phyloP scores from a whole-genome alignment of 2,797 vertebrate genomes.

The Nannoperca australis region DNA sequence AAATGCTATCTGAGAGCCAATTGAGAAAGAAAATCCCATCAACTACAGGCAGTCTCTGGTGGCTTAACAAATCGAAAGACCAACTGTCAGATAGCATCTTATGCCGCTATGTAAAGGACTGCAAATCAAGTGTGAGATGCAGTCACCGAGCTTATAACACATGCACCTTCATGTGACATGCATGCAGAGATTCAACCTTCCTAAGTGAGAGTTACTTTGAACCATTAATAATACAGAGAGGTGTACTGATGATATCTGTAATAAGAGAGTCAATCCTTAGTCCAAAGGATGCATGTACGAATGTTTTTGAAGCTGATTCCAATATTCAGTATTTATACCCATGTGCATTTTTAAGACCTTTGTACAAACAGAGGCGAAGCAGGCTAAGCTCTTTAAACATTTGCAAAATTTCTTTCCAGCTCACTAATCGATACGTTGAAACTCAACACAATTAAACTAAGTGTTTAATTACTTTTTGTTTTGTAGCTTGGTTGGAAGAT shows the following conservation, averaged over 20 bases:
- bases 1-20: slow-evolving; percentile 43
- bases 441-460: background rate
- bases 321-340: background rate
- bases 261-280: background rate
- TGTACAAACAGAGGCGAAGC: background rate
- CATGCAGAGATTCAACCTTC: background rate
- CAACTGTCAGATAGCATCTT: slow-evolving; percentile 7
- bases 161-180: background rate
- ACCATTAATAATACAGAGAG: background rate
- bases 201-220: background rate
- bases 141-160: background rate
- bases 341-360: background rate
- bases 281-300: background rate
- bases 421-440: background rate
- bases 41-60: slow-evolving; percentile 24
- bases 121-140: background rate
- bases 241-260: background rate
- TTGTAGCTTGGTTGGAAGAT: background rate
- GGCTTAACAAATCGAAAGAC: slow-evolving; percentile 20
- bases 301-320: background rate
- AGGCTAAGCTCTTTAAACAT: background rate
- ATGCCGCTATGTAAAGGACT: background rate
- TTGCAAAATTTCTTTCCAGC: background rate
- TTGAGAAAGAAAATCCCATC: slow-evolving; percentile 39
- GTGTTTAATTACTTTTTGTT: background rate